Conservation (phyloP, 2,113 vertebrate genomes). For the Alces alces region DNA sequence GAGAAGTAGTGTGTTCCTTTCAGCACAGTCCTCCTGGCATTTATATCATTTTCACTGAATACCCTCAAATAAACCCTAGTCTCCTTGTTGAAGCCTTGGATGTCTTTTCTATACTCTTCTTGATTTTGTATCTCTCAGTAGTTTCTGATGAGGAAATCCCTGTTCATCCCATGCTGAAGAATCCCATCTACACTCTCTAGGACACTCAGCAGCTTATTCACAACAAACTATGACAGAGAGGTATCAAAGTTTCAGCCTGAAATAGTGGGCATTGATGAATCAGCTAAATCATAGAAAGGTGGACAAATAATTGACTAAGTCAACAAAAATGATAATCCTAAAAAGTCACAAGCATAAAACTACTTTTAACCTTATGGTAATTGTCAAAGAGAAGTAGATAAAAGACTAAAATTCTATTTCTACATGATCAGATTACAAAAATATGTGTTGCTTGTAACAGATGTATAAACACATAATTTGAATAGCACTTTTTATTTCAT, state of each 20-base stretch:
- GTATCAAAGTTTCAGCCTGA: not conserved
- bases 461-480: not conserved
- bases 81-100: not conserved
- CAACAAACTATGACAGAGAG: not conserved
- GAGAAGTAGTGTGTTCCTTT: not conserved
- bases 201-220: not conserved
- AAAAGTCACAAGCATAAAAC: not conserved
- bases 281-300: not conserved
- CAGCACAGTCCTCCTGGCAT: not conserved
- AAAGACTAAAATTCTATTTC: not conserved
- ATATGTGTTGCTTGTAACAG: not conserved
- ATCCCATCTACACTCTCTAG: not conserved
- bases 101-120: not conserved
- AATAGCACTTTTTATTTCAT: not conserved
- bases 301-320: not conserved
- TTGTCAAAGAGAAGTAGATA: not conserved
- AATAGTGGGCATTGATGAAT: not conserved
- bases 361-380: not conserved
- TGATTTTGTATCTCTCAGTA: not conserved
- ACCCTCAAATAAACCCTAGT: too few relatives aligned
- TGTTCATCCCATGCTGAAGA: not conserved
- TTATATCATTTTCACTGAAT: fast-evolving
- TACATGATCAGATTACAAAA: not conserved
- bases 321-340: not conserved
- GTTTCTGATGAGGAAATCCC: not conserved